Base-by-base conservation (phyloP, 2,797 vertebrate genomes). In the Anguilla pacifica region DNA sequence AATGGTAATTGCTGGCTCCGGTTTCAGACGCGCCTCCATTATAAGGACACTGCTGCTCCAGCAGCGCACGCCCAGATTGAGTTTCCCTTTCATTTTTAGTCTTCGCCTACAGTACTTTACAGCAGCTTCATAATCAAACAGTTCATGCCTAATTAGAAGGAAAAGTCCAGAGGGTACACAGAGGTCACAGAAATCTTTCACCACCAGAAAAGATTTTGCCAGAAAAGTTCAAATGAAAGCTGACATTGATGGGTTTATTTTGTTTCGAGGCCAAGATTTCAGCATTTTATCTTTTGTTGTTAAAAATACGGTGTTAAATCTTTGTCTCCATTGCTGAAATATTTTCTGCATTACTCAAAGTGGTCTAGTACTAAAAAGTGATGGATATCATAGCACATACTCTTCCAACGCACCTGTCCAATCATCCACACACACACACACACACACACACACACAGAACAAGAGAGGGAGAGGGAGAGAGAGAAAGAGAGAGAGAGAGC, bases 401-500 rank as follows among this genome's bases (percentile, higher is more conserved):
- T 77, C 13, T 77, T 77, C 17, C 72, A 35, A 39, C 5, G 5
- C 35, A 77, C 31, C 35, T 31, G 39, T 39, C 28, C 31, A 72
- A 28, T 0, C 28, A 77, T 17, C 2, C 11, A 39, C 72, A 17
- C 28, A 77, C 72, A 74, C 11, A 74, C 31, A 39, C 31, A 74
- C 70, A 35, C 31, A 74, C n/a, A 35, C 10, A 28, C 25, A 11
- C 25, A 25, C 15, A 74, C n/a, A 72, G 28, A 35, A 0, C 31
- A 9, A 6, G 64, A n/a, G 39, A 85, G 61, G 22, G 35, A 43
- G 84, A 85, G 31, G 51, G n/a, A 61, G 28, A 92, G 88, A 90
- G 91, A 92, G 86, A 87, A 46, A 43, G 84, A 61, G 31, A 85
- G n/a, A 61, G 28, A 92, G 88, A 90, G 91, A 92, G 86, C 87